Evolutionary conservation across 2,888 invertebrate genomes (phyloP).

Genomic region (Dolichomitus sp.): DNA sequence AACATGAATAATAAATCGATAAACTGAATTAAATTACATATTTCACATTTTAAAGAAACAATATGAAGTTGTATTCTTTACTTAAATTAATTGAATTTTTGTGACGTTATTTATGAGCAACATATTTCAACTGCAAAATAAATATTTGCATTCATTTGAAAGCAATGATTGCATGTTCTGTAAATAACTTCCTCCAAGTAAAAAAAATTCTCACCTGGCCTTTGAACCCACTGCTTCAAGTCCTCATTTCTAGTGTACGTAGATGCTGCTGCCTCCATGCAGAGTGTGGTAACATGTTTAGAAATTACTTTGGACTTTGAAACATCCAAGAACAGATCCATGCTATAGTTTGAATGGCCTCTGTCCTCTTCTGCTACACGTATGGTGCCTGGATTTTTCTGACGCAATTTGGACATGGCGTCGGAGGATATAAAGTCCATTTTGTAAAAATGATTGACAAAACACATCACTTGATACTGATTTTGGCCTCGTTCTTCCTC

Average conservation of each 20-base stretch:
- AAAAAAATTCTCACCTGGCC: slow-evolving; percentile 89
- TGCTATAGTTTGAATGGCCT: slow-evolving; percentile 93
- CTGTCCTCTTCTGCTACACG: slow-evolving; percentile 96
- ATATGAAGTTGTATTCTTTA: too few species aligned
- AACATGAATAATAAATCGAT: neutral
- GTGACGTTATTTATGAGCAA: neutral
- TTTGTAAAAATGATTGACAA: slow-evolving; percentile 95
- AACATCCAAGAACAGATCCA: slow-evolving; percentile 93
- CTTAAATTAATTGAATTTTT: neutral
- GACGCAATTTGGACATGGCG: slow-evolving; percentile 98
- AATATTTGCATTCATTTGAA: neutral
- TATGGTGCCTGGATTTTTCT: slow-evolving; percentile 95
- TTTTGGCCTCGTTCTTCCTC: slow-evolving; percentile 97
- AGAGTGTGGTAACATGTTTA: slow-evolving; percentile 91
- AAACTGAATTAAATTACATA: too few species aligned
- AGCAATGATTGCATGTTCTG: neutral
- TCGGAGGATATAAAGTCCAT: slow-evolving; percentile 98
- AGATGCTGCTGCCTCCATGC: slow-evolving; percentile 92
- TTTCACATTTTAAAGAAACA: too few species aligned
- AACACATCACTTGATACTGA: slow-evolving; percentile 96
- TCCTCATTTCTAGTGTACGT: slow-evolving; percentile 93
- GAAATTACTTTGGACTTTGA: slow-evolving; percentile 91
- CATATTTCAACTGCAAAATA: neutral
- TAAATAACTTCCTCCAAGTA: neutral
- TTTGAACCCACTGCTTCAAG: slow-evolving; percentile 92